These are phyloP conservation scores for Eupithecia subfuscata DNA, from an alignment of 2,888 invertebrate genomes.

Conservation along the genomic window DNA sequence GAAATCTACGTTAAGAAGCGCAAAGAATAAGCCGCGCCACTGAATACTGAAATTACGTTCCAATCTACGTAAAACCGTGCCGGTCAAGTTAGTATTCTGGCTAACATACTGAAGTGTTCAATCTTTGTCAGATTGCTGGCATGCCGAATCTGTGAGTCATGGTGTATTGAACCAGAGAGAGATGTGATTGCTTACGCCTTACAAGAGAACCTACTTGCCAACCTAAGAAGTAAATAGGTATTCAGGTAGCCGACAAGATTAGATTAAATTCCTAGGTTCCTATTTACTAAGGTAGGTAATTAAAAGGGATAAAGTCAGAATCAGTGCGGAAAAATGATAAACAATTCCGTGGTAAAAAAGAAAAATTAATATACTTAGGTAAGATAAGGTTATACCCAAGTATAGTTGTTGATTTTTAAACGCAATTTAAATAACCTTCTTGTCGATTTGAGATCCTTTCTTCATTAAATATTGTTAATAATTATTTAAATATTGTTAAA, in stretches of 20 bases:
- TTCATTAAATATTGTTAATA: too few relatives aligned
- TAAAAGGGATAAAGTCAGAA: background rate
- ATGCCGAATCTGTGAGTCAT: conserved; percentile 31
- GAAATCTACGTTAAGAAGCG: background rate
- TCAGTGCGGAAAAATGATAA: background rate
- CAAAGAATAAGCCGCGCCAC: background rate
- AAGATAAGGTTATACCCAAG: too few relatives aligned
- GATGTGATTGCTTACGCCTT: conserved; percentile 25
- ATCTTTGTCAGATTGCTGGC: conserved; percentile 19
- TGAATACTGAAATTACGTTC: conserved; percentile 9
- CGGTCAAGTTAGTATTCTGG: conserved; percentile 13
- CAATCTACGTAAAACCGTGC: conserved; percentile 7
- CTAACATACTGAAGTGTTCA: conserved; percentile 21
- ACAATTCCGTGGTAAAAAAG: too few relatives aligned
- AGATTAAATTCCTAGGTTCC: background rate
- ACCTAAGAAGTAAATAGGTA: background rate
- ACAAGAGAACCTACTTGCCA: background rate
- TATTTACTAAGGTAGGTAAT: background rate
- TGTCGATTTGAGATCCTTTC: too few relatives aligned
- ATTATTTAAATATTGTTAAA: too few relatives aligned
- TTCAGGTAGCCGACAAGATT: background rate
- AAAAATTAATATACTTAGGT: too few relatives aligned
- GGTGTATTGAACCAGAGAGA: conserved; percentile 34
- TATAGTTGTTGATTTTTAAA: too few relatives aligned
- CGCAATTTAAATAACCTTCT: too few relatives aligned